Percentiles rank a stretch among this genome's conserved stretches.
Evolutionary conservation across 2,797 vertebrate genomes (phyloP).

Genomic region (Malurus leucopterus): DNA sequence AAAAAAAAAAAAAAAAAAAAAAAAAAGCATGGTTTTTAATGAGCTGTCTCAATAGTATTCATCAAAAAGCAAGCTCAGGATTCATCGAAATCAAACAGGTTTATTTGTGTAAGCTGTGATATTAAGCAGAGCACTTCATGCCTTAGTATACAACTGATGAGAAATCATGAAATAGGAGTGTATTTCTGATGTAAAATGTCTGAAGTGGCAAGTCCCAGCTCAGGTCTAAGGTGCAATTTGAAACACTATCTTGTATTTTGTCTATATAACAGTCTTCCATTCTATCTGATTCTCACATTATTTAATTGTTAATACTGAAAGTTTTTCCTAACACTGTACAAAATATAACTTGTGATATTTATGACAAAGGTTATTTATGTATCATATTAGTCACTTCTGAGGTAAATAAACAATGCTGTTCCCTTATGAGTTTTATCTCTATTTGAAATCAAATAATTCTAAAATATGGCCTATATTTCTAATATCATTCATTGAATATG

Average conservation of each 20-base stretch:
- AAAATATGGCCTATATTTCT: background rate
- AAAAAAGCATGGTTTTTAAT: constrained; percentile 22
- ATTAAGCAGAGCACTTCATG: constrained; percentile 38
- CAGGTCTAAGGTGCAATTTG: background rate
- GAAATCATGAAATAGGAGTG: background rate
- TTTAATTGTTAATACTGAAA: background rate
- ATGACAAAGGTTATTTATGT: background rate
- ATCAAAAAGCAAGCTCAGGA: constrained; percentile 31
- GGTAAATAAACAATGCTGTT: background rate
- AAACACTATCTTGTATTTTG: background rate
- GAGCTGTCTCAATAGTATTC: constrained; percentile 53
- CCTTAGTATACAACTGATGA: background rate
- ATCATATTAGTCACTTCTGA: background rate
- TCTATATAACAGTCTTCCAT: background rate
- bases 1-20: background rate
- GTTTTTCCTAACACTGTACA: background rate
- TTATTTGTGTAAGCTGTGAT: constrained; percentile 31
- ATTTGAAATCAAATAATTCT: background rate
- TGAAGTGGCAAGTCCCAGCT: background rate
- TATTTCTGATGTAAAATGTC: background rate
- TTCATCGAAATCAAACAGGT: constrained; percentile 48
- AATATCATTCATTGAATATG: background rate
- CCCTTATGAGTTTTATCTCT: background rate
- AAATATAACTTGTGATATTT: background rate
- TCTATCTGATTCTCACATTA: background rate